A percentile compares a stretch with the other conserved stretches of the same genome.
These are phyloP conservation scores for Euura saliciscinereae DNA, from an alignment of 1,140 invertebrate species.

Conservation along the genomic window DNA sequence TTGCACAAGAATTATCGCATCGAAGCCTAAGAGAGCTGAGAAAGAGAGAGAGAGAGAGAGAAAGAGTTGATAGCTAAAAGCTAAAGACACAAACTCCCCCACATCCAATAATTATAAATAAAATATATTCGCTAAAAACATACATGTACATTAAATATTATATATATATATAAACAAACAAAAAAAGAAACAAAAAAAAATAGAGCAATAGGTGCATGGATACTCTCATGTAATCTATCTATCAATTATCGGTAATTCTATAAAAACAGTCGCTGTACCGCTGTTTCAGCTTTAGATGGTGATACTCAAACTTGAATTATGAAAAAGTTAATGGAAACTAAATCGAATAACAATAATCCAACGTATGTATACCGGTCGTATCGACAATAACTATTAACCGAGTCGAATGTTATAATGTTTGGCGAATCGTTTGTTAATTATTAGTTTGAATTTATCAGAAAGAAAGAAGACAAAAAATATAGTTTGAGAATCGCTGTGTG, in stretches of 20 bases:
- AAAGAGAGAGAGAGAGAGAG: background rate
- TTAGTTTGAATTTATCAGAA: too few relatives aligned
- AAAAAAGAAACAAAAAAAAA: slow-evolving; percentile 7
- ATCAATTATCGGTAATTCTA: slow-evolving; percentile 30
- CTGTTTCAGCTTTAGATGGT: slow-evolving; percentile 37
- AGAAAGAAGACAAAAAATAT: background rate
- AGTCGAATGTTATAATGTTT: background rate
- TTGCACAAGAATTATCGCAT: slow-evolving; percentile 82
- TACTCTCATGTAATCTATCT: slow-evolving; percentile 38
- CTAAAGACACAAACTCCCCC: slow-evolving; percentile 9
- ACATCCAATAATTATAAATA: slow-evolving; percentile 33
- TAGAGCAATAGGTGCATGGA: background rate
- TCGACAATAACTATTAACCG: slow-evolving; percentile 2
- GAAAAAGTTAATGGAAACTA: background rate
- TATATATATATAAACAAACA: slow-evolving; percentile 27
- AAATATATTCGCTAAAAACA: slow-evolving; percentile 33
- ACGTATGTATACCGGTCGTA: background rate
- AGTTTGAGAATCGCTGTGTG: slow-evolving; percentile 42
- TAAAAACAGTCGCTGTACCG: slow-evolving; percentile 31
- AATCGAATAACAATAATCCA: background rate
- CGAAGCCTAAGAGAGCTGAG: slow-evolving; percentile 40
- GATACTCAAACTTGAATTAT: slow-evolving; percentile 37
- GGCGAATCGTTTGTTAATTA: too few relatives aligned
- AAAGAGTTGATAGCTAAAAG: background rate
- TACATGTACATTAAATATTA: slow-evolving; percentile 50